phyloP scores from a whole-genome alignment of 2,888 invertebrate species.

The Cheilosia scutellata region DNA sequence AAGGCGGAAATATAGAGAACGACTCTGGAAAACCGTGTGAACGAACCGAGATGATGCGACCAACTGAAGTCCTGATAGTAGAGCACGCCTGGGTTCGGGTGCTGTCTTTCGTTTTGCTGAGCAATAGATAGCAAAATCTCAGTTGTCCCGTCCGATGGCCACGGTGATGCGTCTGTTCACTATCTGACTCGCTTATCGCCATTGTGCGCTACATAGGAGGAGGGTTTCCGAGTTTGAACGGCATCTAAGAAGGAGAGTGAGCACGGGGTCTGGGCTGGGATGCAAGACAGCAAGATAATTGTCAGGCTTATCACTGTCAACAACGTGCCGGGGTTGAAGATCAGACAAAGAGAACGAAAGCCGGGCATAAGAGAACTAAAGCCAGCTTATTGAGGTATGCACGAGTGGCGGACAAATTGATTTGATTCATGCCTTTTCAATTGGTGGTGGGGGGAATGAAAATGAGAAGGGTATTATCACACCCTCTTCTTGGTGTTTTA shows the following conservation, averaged over 20 bases:
- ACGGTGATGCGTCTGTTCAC: slow-evolving; percentile 55
- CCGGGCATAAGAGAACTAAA: slow-evolving; percentile 49
- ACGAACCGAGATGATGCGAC: slow-evolving; percentile 74
- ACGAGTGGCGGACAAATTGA: slow-evolving; percentile 60
- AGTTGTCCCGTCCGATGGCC: slow-evolving; percentile 54
- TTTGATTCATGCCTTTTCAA: slow-evolving; percentile 73
- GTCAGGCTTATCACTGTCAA: slow-evolving; percentile 65
- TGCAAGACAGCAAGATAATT: slow-evolving; percentile 47
- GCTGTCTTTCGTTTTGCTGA: slow-evolving; percentile 45
- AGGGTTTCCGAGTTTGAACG: slow-evolving; percentile 49
- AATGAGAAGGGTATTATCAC: slow-evolving; percentile 43
- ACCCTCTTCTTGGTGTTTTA: slow-evolving; percentile 15
- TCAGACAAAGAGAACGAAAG: slow-evolving; percentile 61
- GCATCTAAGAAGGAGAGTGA: slow-evolving; percentile 38
- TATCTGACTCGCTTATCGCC: slow-evolving; percentile 67
- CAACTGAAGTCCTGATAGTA: slow-evolving; percentile 74
- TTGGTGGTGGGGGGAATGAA: slow-evolving; percentile 31
- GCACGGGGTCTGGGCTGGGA: slow-evolving; percentile 17
- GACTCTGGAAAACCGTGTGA: slow-evolving; percentile 70
- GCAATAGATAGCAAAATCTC: slow-evolving; percentile 65
- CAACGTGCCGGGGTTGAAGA: slow-evolving; percentile 59
- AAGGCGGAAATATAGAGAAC: slow-evolving; percentile 25
- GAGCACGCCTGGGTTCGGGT: slow-evolving; percentile 19
- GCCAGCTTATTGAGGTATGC: slow-evolving; percentile 41
- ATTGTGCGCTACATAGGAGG: slow-evolving; percentile 32